These are phyloP conservation scores for Microcebus murinus DNA, from an alignment of 2,113 vertebrate species.

Conservation along the genomic window DNA sequence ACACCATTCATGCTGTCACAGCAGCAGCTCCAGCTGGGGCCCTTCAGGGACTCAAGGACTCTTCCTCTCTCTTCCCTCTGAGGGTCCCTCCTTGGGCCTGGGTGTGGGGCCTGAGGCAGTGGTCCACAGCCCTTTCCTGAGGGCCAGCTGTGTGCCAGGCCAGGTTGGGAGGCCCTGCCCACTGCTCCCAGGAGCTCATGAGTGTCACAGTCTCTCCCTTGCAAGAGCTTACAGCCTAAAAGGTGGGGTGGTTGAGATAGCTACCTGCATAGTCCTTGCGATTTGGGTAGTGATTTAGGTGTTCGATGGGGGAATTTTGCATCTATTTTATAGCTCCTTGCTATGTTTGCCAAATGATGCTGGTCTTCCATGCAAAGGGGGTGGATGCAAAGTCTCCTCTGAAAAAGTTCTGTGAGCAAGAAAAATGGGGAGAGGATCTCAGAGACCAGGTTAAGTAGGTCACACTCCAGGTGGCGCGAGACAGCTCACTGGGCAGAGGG, in stretches of 20 bases:
- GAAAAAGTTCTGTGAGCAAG: not conserved
- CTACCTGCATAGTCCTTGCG: not conserved
- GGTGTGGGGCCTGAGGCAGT: too few species aligned
- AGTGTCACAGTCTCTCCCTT: not conserved
- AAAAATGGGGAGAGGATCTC: not conserved
- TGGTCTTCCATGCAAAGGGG: not conserved
- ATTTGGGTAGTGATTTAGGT: not conserved
- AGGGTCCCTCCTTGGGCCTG: not conserved
- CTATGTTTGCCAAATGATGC: not conserved
- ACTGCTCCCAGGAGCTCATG: not conserved
- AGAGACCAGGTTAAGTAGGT: not conserved
- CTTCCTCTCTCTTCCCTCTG: not conserved
- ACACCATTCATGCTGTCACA: not conserved
- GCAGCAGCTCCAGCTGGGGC: not conserved
- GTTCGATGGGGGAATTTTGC: not conserved
- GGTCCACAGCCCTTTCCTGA: not conserved
- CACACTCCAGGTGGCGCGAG: not conserved
- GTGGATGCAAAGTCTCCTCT: not conserved
- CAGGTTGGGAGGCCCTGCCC: not conserved
- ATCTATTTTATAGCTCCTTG: not conserved
- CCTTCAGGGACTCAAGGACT: not conserved
- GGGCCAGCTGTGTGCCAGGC: not conserved
- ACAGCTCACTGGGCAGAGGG: not conserved
- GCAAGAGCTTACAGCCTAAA: not conserved
- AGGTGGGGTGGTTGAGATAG: accelerated